Percentiles rank a stretch among this genome's conserved stretches.
phyloP scores from a whole-genome alignment of 1,140 invertebrate genomes.

The Thaumatotibia leucotreta region DNA sequence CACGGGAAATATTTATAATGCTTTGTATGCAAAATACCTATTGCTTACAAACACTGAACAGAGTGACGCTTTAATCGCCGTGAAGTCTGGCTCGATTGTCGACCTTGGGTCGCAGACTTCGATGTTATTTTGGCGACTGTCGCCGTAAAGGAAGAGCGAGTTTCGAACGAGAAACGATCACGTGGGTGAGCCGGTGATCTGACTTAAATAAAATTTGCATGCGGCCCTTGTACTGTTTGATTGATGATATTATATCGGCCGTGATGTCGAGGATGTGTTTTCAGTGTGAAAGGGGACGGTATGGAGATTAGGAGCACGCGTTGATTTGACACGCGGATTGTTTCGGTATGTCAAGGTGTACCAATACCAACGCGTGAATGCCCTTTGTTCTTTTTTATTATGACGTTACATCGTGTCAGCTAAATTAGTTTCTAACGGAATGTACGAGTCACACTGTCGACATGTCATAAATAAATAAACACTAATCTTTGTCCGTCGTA shows the following conservation, averaged over 20 bases:
- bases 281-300: constrained; percentile 61
- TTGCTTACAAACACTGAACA: constrained; percentile 39
- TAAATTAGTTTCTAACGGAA: constrained; percentile 50
- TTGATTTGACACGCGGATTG: constrained; percentile 53
- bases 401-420: constrained; percentile 34
- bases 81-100: constrained; percentile 38
- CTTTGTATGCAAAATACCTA: constrained; percentile 71
- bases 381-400: constrained; percentile 41
- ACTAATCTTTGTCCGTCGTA: constrained; percentile 10
- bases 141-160: constrained; percentile 20
- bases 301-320: constrained; percentile 62
- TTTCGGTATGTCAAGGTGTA: constrained; percentile 59
- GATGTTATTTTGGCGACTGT: constrained; percentile 26
- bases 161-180: constrained; percentile 26
- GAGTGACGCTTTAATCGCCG: constrained; percentile 41
- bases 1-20: constrained; percentile 69
- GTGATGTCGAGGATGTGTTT: constrained; percentile 44
- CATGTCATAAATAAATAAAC: constrained; percentile 8
- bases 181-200: constrained; percentile 39
- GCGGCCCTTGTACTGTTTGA: constrained; percentile 44
- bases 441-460: constrained; percentile 41
- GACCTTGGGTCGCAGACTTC: constrained; percentile 37
- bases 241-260: constrained; percentile 45
- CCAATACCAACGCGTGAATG: constrained; percentile 54
- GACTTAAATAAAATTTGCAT: constrained; percentile 53